Evolutionary conservation across 1,140 invertebrate species (phyloP).

Genomic region (Mya arenaria): DNA sequence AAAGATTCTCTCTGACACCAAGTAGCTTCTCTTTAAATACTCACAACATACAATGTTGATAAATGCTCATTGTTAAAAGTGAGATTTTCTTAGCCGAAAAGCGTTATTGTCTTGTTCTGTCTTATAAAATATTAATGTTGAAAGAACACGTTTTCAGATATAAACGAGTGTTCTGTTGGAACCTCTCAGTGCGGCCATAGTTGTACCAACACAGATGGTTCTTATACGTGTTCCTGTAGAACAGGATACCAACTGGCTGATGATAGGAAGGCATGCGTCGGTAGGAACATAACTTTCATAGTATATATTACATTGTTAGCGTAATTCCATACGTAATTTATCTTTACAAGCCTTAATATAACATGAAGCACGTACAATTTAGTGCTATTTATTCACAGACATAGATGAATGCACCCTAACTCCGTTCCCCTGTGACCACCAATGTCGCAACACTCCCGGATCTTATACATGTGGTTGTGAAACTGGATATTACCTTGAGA

Average conservation of each 20-base stretch:
- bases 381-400: neutral
- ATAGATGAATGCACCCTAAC: neutral
- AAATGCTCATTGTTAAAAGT: neutral
- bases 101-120: neutral
- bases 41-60: neutral
- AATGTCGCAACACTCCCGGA: neutral
- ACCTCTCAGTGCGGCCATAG: constrained; percentile 19
- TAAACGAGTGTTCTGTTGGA: constrained; percentile 39
- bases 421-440: neutral
- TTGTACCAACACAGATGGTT: constrained; percentile 38
- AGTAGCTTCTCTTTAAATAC: too few species aligned
- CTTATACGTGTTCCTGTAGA: constrained; percentile 33
- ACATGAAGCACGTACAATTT: too few species aligned
- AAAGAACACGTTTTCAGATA: constrained; percentile 12
- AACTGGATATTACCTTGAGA: neutral
- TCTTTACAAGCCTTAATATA: neutral
- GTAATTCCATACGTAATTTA: neutral
- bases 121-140: neutral
- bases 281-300: too few species aligned
- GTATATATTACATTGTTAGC: too few species aligned
- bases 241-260: constrained; percentile 38
- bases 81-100: too few species aligned
- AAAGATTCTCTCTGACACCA: neutral
- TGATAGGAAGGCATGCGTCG: constrained; percentile 24
- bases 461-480: neutral